These are phyloP conservation scores for Patiria miniata DNA, from an alignment of 35 echinoderm and acorn worm species.

Conservation along the genomic window DNA sequence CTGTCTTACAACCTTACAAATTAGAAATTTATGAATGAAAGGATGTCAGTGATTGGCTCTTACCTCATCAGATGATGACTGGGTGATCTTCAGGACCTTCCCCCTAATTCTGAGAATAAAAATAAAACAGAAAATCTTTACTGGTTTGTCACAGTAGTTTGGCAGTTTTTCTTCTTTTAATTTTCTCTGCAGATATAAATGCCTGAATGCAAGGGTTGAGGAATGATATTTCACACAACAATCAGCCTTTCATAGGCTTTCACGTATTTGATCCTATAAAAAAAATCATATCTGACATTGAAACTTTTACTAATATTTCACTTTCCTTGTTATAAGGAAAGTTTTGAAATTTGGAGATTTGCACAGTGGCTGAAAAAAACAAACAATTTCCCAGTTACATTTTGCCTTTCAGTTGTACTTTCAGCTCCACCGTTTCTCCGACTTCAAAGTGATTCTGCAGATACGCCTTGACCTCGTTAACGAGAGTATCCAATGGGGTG, in stretches of 20 bases:
- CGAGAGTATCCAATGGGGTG: conserved; percentile 65
- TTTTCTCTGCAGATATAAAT: too few species aligned
- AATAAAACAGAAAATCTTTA: not conserved
- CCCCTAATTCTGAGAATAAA: conserved; percentile 33
- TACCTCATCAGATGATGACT: conserved; percentile 38
- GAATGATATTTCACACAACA: too few species aligned
- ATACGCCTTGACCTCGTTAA: conserved; percentile 54
- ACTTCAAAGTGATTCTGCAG: conserved; percentile 58
- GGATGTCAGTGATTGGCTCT: conserved; percentile 13
- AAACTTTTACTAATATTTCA: too few species aligned
- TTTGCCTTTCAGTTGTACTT: conserved; percentile 80
- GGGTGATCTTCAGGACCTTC: conserved; percentile 36
- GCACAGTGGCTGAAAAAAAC: not conserved
- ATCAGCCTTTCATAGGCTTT: too few species aligned
- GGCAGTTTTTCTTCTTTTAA: too few species aligned
- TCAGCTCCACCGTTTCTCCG: conserved; percentile 86
- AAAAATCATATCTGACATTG: too few species aligned
- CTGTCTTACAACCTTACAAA: not conserved
- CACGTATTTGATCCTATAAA: too few species aligned
- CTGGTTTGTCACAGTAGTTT: too few species aligned
- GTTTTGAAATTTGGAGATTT: too few species aligned
- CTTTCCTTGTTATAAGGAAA: too few species aligned
- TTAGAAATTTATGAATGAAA: too few species aligned
- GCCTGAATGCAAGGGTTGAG: too few species aligned
- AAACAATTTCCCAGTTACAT: conserved; percentile 29